A percentile compares a stretch with the other conserved stretches of the same genome.
phyloP scores from a whole-genome alignment of 1,140 invertebrate genomes.

The Halesus radiatus region DNA sequence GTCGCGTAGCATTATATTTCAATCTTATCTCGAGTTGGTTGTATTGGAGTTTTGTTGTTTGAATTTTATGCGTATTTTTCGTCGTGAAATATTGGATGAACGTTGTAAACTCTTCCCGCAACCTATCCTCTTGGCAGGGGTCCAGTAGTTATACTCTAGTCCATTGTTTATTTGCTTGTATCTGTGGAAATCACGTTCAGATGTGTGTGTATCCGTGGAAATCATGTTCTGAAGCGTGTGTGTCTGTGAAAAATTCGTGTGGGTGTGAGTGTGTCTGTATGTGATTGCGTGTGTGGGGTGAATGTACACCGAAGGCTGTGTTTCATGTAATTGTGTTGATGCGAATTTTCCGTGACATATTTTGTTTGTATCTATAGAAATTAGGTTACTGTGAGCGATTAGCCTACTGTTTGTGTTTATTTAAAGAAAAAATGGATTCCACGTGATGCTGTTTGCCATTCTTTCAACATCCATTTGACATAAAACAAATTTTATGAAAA shows the following conservation, averaged over 20 bases:
- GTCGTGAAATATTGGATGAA: slow-evolving; percentile 38
- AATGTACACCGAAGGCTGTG: too few species aligned
- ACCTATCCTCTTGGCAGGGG: slow-evolving; percentile 22
- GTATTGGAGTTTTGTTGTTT: slow-evolving; percentile 35
- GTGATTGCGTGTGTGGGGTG: too few species aligned
- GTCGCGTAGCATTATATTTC: slow-evolving; percentile 25
- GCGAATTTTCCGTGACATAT: too few species aligned
- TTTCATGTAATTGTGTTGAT: too few species aligned
- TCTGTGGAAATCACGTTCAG: neutral
- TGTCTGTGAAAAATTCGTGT: too few species aligned
- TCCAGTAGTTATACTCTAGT: slow-evolving; percentile 22
- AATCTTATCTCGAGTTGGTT: slow-evolving; percentile 26
- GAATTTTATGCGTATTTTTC: slow-evolving; percentile 44
- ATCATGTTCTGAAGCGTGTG: too few species aligned
- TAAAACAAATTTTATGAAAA: too few species aligned
- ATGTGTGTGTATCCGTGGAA: neutral
- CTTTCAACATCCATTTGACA: too few species aligned
- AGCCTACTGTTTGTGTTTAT: slow-evolving; percentile 11
- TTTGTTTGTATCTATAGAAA: neutral
- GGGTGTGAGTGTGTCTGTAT: too few species aligned
- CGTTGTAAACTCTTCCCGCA: slow-evolving; percentile 40
- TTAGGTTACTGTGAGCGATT: neutral
- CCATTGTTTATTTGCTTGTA: neutral
- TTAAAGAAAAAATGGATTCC: neutral
- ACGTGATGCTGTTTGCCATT: neutral